Conservation (phyloP, 2,888 invertebrate species). For the Polymixis flavicincta region DNA sequence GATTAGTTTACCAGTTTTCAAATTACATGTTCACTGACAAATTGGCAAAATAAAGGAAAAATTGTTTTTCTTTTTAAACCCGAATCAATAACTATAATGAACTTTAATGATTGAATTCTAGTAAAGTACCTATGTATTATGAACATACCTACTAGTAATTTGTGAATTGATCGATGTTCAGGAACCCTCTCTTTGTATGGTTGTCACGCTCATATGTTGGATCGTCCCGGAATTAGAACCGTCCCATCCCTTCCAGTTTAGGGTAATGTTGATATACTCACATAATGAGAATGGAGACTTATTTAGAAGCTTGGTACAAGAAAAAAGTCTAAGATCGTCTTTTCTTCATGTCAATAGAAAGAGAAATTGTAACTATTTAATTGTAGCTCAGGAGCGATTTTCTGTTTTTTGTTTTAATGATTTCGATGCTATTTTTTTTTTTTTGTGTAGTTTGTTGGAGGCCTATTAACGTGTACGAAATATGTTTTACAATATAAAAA, state of each 20-base stretch:
- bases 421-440: background rate
- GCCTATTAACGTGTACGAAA: background rate
- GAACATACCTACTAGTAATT: background rate
- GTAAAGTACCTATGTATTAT: background rate
- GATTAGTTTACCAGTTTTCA: too few relatives aligned
- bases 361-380: background rate
- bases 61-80: too few relatives aligned
- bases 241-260: background rate
- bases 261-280: background rate
- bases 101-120: too few relatives aligned
- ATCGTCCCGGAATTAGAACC: background rate
- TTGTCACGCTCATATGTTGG: conserved; percentile 4
- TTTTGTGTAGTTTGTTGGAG: background rate
- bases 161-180: conserved; percentile 15
- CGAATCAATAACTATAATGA: too few relatives aligned
- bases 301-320: too few relatives aligned
- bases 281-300: background rate
- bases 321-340: background rate
- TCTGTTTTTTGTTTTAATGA: background rate
- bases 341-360: background rate
- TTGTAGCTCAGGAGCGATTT: background rate
- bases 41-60: too few relatives aligned
- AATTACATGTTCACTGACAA: too few relatives aligned
- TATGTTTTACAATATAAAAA: background rate
- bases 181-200: background rate